Percentiles rank a stretch among this genome's conserved stretches.
Evolutionary conservation across 2,113 vertebrate species (phyloP).

Genomic region (Lucifuga dentata): DNA sequence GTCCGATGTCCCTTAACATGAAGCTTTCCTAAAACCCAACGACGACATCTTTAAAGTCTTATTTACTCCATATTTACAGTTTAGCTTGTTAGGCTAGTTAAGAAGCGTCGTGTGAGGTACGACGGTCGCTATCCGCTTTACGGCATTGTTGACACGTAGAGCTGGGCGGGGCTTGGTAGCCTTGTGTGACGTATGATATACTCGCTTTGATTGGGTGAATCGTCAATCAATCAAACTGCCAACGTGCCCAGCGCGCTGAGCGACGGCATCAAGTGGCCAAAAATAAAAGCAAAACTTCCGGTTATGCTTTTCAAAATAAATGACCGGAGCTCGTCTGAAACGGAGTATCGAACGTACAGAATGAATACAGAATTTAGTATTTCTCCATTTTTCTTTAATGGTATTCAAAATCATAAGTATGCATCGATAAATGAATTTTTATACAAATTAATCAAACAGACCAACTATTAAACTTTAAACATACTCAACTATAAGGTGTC

Average conservation of each 20-base stretch:
- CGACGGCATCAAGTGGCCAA: background rate
- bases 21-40: background rate
- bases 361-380: too few species aligned
- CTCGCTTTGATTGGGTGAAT: conserved; percentile 41
- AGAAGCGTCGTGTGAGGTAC: background rate
- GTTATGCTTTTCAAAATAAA: conserved; percentile 4
- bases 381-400: too few species aligned
- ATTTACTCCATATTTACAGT: too few species aligned
- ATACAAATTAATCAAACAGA: too few species aligned
- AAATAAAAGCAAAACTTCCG: background rate
- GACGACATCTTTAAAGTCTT: background rate
- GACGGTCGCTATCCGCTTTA: conserved; percentile 56
- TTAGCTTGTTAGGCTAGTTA: too few species aligned
- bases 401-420: too few species aligned
- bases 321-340: background rate
- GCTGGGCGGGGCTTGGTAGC: background rate
- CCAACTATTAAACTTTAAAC: too few species aligned
- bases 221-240: conserved; percentile 42
- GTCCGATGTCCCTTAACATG: background rate
- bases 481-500: too few species aligned
- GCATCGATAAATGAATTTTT: too few species aligned
- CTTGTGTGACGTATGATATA: accelerated
- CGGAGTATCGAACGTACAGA: too few species aligned
- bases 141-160: conserved; percentile 84
- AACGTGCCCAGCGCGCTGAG: background rate